phyloP scores from a whole-genome alignment of 2,113 vertebrate species.

The Sphyrna mokarran region DNA sequence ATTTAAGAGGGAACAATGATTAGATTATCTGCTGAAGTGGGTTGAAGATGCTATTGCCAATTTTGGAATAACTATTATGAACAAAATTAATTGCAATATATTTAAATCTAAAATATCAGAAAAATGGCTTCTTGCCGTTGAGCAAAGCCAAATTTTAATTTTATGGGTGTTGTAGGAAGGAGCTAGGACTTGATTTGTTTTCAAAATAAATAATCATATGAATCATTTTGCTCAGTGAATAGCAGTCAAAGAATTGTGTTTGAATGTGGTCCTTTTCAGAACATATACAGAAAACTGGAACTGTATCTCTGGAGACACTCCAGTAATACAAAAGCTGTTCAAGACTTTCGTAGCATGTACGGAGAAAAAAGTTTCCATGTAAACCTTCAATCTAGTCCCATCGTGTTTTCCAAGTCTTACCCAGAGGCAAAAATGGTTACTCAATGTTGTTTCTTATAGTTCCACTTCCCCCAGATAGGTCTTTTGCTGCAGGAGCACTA shows the following conservation, averaged over 20 bases:
- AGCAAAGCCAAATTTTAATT: background rate
- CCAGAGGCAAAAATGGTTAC: slow-evolving; percentile 8
- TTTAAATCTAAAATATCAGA: background rate
- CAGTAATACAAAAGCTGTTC: background rate
- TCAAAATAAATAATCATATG: background rate
- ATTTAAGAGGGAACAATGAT: background rate
- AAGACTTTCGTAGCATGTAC: background rate
- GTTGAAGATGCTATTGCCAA: background rate
- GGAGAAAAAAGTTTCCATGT: background rate
- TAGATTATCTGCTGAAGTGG: background rate
- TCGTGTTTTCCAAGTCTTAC: slow-evolving; percentile 33
- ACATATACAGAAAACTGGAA: slow-evolving; percentile 24
- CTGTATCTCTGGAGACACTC: background rate
- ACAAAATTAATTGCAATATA: background rate
- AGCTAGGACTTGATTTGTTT: background rate
- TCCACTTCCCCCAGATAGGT: slow-evolving; percentile 39
- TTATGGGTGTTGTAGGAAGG: background rate
- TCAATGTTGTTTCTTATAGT: slow-evolving; percentile 26
- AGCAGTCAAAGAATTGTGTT: background rate
- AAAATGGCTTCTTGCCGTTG: background rate
- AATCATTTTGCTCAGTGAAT: background rate
- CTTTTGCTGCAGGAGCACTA: slow-evolving; percentile 40
- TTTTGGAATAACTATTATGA: background rate
- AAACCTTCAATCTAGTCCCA: slow-evolving; percentile 35
- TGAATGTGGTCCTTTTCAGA: background rate